These are phyloP conservation scores for Caenorhabditis macrosperma DNA, from an alignment of 2,888 invertebrate genomes.

Conservation along the genomic window DNA sequence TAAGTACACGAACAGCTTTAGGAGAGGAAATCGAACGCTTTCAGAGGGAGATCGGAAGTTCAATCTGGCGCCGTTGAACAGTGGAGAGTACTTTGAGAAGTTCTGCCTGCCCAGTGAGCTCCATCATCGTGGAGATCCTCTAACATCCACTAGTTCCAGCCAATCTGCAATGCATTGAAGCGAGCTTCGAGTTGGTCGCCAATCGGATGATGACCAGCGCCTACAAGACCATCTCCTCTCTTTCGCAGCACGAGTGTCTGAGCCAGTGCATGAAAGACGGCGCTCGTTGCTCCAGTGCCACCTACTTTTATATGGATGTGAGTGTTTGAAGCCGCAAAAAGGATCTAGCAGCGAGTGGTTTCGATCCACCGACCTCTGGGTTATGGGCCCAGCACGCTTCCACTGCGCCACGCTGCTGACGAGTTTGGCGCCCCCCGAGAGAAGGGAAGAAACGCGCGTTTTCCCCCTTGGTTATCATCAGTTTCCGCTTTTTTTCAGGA, in stretches of 20 bases:
- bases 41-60: constrained; percentile 53
- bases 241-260: constrained; percentile 71
- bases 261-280: constrained; percentile 72
- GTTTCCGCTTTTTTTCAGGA: constrained; percentile 64
- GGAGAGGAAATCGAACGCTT: neutral
- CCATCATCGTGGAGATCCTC: neutral
- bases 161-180: constrained; percentile 72
- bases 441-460: too few relatives aligned
- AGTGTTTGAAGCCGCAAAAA: neutral
- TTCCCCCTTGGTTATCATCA: too few relatives aligned
- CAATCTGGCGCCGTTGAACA: constrained; percentile 72
- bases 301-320: constrained; percentile 70
- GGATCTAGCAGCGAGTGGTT: constrained; percentile 79
- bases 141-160: constrained; percentile 50
- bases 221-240: constrained; percentile 65
- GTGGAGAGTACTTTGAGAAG: constrained; percentile 78
- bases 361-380: constrained; percentile 89
- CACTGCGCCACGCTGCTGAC: constrained; percentile 75
- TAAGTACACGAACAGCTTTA: constrained; percentile 4
- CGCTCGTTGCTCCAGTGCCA: constrained; percentile 79
- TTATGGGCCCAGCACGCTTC: constrained; percentile 89
- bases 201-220: constrained; percentile 70
- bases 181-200: constrained; percentile 74
- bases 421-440: too few relatives aligned
- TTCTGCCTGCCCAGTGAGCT: constrained; percentile 73